Conservation (phyloP, 2,797 vertebrate genomes). For the Sebastiscus albofasciatus region DNA sequence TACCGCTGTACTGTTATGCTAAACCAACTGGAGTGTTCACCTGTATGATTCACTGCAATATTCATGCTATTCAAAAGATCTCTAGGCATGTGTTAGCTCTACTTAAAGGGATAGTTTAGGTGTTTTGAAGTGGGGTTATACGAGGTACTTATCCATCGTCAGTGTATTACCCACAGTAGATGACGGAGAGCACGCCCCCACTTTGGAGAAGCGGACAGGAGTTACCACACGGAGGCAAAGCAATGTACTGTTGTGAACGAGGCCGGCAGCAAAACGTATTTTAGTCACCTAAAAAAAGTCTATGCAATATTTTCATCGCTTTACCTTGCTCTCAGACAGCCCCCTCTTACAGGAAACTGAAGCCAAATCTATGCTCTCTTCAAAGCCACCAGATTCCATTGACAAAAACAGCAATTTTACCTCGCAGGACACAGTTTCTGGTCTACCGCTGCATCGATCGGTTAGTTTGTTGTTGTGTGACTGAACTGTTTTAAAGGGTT, state of each 20-base stretch:
- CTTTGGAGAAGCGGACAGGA: not conserved
- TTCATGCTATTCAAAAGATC: not conserved
- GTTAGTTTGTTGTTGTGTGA: too few species aligned
- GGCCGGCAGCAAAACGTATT: not conserved
- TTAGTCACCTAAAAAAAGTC: not conserved
- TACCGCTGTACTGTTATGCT: conserved; percentile 21
- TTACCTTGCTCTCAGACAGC: too few species aligned
- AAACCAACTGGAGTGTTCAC: not conserved
- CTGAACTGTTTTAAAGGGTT: too few species aligned
- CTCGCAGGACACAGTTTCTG: too few species aligned
- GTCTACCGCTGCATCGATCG: too few species aligned
- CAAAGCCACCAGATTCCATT: too few species aligned
- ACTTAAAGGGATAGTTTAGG: not conserved
- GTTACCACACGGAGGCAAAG: not conserved
- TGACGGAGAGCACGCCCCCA: not conserved
- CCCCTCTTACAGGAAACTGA: too few species aligned
- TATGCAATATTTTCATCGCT: too few species aligned
- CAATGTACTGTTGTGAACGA: not conserved
- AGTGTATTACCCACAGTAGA: not conserved
- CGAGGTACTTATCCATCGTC: not conserved
- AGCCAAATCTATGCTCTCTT: too few species aligned
- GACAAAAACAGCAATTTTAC: too few species aligned
- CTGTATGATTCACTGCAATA: not conserved
- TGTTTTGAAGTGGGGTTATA: not conserved
- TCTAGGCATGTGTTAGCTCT: not conserved